Evolutionary conservation across 2,888 invertebrate genomes (phyloP).

Genomic region (Ephialtes manifestator): DNA sequence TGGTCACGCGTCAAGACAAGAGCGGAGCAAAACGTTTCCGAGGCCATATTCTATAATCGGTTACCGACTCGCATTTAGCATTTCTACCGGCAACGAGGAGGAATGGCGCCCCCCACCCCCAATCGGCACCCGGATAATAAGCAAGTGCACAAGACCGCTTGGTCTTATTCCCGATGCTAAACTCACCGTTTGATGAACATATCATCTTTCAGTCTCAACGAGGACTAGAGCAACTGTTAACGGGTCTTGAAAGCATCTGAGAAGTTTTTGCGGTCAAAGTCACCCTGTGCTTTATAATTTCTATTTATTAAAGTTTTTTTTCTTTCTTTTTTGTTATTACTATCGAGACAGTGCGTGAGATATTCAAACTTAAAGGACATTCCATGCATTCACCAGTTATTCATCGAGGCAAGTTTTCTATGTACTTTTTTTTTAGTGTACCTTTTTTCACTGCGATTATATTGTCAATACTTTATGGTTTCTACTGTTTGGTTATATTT

Average conservation of each 20-base stretch:
- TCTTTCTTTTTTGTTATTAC: background rate
- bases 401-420: slow-evolving; percentile 57
- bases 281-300: background rate
- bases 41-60: slow-evolving; percentile 36
- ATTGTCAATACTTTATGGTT: background rate
- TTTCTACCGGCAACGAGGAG: slow-evolving; percentile 34
- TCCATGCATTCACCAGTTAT: slow-evolving; percentile 69
- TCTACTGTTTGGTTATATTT: background rate
- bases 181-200: slow-evolving; percentile 50
- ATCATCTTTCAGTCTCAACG: slow-evolving; percentile 26
- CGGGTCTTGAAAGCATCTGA: slow-evolving; percentile 1
- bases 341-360: slow-evolving; percentile 32
- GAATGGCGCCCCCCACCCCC: slow-evolving; percentile 53
- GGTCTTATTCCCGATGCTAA: slow-evolving; percentile 53
- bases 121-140: slow-evolving; percentile 57
- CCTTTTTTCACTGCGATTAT: background rate
- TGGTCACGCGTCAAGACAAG: background rate
- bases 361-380: slow-evolving; percentile 48
- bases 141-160: slow-evolving; percentile 56
- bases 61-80: slow-evolving; percentile 46
- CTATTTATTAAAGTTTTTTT: slow-evolving; percentile 9
- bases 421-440: background rate
- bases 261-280: background rate
- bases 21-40: slow-evolving; percentile 37
- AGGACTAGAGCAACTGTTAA: slow-evolving; percentile 24